Conservation (phyloP, 1,140 invertebrate species). For the Drosophila malerkotliana region DNA sequence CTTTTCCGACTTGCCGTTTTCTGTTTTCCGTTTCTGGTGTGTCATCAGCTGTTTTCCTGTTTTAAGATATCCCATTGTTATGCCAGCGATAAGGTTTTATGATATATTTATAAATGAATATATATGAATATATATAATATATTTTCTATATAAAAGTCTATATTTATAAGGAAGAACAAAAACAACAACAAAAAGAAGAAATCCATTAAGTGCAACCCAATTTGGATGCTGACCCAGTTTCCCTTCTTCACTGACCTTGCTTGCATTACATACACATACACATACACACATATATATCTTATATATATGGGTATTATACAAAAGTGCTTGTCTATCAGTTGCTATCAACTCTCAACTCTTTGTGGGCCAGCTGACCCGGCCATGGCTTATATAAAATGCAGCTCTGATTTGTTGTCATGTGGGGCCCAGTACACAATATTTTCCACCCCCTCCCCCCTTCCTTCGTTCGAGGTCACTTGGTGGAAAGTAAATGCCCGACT, state of each 20-base stretch:
- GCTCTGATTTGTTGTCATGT: constrained; percentile 39
- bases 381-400: constrained; percentile 72
- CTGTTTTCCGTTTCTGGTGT: constrained; percentile 35
- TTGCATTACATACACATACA: too few species aligned
- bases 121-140: too few species aligned
- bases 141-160: constrained; percentile 31
- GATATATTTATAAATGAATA: too few species aligned
- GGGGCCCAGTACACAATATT: constrained; percentile 2
- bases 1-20: constrained; percentile 26
- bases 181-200: constrained; percentile 1
- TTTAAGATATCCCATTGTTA: constrained; percentile 21
- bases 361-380: constrained; percentile 44
- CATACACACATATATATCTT: constrained; percentile 2
- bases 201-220: constrained; percentile 44
- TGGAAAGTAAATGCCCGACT: constrained; percentile 30
- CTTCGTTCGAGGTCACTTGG: constrained; percentile 40
- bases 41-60: constrained; percentile 55
- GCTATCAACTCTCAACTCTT: constrained; percentile 29
- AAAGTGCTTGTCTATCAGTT: constrained; percentile 22
- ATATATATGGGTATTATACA: constrained; percentile 15
- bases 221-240: constrained; percentile 75
- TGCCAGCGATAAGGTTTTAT: background rate
- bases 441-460: background rate
- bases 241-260: constrained; percentile 58
- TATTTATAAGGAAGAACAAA: constrained; percentile 28